Base-by-base conservation (phyloP, 2,113 vertebrate species). In the Pelusios castaneus region DNA sequence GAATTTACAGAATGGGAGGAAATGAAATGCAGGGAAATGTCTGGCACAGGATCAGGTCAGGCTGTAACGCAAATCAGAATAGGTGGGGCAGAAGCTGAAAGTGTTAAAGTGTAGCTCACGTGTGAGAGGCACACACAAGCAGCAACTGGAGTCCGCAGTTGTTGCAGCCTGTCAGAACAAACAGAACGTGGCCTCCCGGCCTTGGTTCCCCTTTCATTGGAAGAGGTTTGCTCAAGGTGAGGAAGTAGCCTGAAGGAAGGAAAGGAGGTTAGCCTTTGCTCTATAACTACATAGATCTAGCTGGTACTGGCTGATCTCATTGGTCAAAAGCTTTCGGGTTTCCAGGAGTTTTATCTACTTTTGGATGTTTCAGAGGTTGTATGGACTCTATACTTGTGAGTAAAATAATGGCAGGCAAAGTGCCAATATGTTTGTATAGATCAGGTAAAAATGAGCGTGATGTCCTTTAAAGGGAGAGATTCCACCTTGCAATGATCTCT, bases 361-460 rank as follows among this genome's bases (percentile, higher is more conserved):
- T 0, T 25, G 1, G 22, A 0, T 5, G 45, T 12, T 27, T 13
- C 0, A 1, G 4, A 4, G 56, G 45, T 4, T 27, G 22, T 16
- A 3, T 5, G 4, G 2, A 1, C 25, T 11, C 60, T 31, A 43
- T 9, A 38, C 29, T 1, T 27, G 19, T 49, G 75, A 19, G 70
- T 43, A 38, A 2, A 38, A 38, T 41, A 41, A 17, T 34, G 58
- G 13, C 67, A 25, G n/a, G 21, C n/a, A 25, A 3, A 9, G 21
- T 75, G 41, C 43, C 24, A 45, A 8, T 27, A 45, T 16, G 43
- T 29, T 45, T 76, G 21, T 14, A 27, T 25, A 45, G 73, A 13
- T 45, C 7, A 13, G 43, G 73, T 27, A 76, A 76, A 76, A 22
- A 27, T 45, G 38, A 45, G 73, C 5, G 25, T 45, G 27, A 43